Base-by-base conservation (phyloP, 2,888 invertebrate species). In the Coremacera marginata region DNA sequence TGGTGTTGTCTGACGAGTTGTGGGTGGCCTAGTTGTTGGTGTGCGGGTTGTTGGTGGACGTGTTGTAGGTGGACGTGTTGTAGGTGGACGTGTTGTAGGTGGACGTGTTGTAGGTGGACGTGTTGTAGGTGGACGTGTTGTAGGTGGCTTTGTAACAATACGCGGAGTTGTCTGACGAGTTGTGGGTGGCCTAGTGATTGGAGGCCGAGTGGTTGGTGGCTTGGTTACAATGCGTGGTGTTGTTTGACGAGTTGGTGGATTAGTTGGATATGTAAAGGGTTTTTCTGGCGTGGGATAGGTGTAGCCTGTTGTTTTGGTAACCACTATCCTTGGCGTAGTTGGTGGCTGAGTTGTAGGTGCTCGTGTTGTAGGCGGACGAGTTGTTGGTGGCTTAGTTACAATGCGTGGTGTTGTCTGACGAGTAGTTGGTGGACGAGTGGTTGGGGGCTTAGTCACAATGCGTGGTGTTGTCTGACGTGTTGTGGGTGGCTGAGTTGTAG, bases 351-450 rank as follows among this genome's bases (percentile, higher is more conserved):
- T 80, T 76, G 70, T 70, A 75, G 77, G 74, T 73, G 63, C 78
- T 31, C 31, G 78, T n/a, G 75, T 75, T 27, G 57, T 34, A 27
- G 68, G 57, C 37, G 67, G 75, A 44, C 25, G 76, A n/a, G 75
- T 65, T 0, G 55, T 71, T 16, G 70, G 70, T 70, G 60, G 80
- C 16, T 51, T 27, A 3, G 74, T 75, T 8, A 65, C 16, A 11
- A 70, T 67, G 57, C 25, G 62, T n/a, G 44, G 11, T 44, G 31
- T 31, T 19, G 60, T 60, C 3, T 25, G 60, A 27, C 75, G 70
- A 81, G 79, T 84, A 37, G 82, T 80, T 31, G 83, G 86, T 73
- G 81, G 86, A 14, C 70, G 75, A 19, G 76, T 60, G 11, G 78
- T 52, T 37, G 75, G 67, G 19, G 80, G 8, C 16, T 51, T 27